Evolutionary conservation across 2,113 vertebrate genomes (phyloP).

Genomic region (Melanotaenia duboulayi): DNA sequence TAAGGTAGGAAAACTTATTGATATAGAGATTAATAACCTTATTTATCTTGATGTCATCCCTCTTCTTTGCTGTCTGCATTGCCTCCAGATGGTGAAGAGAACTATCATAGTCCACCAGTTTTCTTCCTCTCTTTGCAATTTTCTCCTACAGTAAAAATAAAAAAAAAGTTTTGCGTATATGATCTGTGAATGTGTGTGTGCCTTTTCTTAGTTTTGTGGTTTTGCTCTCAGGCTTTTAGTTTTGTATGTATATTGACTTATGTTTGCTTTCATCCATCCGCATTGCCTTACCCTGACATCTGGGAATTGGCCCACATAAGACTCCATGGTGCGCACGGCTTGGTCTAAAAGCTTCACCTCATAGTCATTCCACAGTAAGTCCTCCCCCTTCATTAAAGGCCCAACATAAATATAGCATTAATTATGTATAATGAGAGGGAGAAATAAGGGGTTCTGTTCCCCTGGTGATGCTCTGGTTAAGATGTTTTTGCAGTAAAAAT

Average conservation of each 20-base stretch:
- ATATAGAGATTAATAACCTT: conserved; percentile 81
- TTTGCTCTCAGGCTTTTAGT: conserved; percentile 27
- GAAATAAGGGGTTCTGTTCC: background rate
- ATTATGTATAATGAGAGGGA: conserved; percentile 36
- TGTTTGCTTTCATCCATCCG: conserved; percentile 5
- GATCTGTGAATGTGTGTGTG: background rate
- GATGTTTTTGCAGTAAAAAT: conserved; percentile 5
- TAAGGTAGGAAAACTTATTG: background rate
- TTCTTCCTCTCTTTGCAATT: conserved; percentile 91
- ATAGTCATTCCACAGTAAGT: conserved; percentile 95
- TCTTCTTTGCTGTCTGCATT: conserved; percentile 91
- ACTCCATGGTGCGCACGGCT: conserved; percentile 89
- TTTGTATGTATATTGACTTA: conserved; percentile 11
- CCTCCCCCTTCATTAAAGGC: conserved; percentile 85
- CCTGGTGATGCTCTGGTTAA: background rate
- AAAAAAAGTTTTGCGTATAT: background rate
- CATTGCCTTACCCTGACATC: conserved; percentile 86
- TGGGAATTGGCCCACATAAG: conserved; percentile 91
- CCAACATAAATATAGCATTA: conserved; percentile 33
- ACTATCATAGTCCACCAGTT: conserved; percentile 94
- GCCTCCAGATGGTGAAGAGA: conserved; percentile 90
- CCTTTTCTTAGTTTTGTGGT: too few species aligned
- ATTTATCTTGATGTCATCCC: conserved; percentile 89
- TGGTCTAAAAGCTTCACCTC: conserved; percentile 92
- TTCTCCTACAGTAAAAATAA: conserved; percentile 83